Conservation (phyloP, 1,140 invertebrate species). For the Euura lappo region DNA sequence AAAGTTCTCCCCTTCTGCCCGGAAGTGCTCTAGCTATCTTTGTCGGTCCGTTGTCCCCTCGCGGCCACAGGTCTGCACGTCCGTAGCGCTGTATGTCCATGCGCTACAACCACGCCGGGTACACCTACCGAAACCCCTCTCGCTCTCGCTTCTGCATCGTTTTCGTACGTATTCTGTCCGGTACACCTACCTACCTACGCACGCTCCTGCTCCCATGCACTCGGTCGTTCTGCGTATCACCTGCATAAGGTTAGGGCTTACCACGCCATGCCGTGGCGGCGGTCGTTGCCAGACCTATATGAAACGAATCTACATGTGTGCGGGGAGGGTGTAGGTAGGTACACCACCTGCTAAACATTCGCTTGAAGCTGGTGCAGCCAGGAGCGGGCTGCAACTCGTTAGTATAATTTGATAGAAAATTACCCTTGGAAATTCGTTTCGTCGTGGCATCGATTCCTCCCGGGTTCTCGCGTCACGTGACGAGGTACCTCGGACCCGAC, state of each 20-base stretch:
- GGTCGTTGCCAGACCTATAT: background rate
- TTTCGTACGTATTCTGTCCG: too few species aligned
- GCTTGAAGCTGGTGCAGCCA: background rate
- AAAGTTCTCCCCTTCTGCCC: slow-evolving; percentile 40
- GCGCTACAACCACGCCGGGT: background rate
- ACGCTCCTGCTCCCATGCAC: background rate
- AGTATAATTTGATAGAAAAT: background rate
- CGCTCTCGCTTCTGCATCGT: background rate
- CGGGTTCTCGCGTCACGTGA: too few species aligned
- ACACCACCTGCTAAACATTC: slow-evolving; percentile 5
- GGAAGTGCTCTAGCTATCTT: slow-evolving; percentile 60
- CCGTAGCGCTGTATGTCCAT: slow-evolving; percentile 1
- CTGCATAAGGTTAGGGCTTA: slow-evolving; percentile 11
- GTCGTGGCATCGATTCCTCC: slow-evolving; percentile 6
- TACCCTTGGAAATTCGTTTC: slow-evolving; percentile 2
- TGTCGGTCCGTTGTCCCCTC: slow-evolving; percentile 57
- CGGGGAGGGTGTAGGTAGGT: background rate
- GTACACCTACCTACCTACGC: too few species aligned
- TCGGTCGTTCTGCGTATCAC: slow-evolving; percentile 23
- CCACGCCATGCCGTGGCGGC: too few species aligned
- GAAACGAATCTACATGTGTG: too few species aligned
- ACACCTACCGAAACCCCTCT: slow-evolving; percentile 11
- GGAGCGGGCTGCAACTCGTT: background rate
- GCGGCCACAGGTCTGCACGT: slow-evolving; percentile 28
- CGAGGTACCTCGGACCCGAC: too few species aligned